Conservation (phyloP, 1,140 invertebrate genomes). For the Holotrichia oblita region DNA sequence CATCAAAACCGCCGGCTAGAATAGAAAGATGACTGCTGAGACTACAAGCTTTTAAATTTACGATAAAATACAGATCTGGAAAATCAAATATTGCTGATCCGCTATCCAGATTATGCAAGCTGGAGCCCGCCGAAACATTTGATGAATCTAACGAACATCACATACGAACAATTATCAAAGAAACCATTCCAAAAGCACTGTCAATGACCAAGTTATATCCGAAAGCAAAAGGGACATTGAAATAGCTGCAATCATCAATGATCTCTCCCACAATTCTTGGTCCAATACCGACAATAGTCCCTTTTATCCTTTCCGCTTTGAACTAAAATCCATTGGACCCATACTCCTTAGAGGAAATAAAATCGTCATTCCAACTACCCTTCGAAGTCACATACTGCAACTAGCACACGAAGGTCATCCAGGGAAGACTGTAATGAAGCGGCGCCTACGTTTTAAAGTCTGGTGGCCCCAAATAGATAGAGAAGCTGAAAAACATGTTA, state of each 20-base stretch:
- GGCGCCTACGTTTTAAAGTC: constrained; percentile 55
- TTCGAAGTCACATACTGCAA: constrained; percentile 45
- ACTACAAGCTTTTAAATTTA: constrained; percentile 55
- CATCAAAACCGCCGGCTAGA: constrained; percentile 54
- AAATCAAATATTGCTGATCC: constrained; percentile 60
- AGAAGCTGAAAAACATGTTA: constrained; percentile 42
- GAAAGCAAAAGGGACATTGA: constrained; percentile 3
- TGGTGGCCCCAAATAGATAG: constrained; percentile 55
- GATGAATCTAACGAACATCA: background rate
- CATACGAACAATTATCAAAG: background rate
- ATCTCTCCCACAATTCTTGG: background rate
- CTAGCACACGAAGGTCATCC: constrained; percentile 57
- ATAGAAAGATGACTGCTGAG: constrained; percentile 59
- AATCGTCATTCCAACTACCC: constrained; percentile 49
- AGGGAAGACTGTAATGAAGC: constrained; percentile 56
- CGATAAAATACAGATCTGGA: constrained; percentile 46
- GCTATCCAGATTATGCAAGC: constrained; percentile 53
- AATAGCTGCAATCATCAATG: background rate
- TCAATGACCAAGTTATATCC: background rate
- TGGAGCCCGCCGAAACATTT: background rate
- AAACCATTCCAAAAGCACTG: constrained; percentile 20
- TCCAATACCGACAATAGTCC: background rate
- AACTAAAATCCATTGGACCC: constrained; percentile 47
- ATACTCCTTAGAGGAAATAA: no score
- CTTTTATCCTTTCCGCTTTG: constrained; percentile 43